Percentiles rank a stretch among this genome's conserved stretches.
Conservation (phyloP, 2,113 vertebrate species). For the Calyptomena viridis region DNA sequence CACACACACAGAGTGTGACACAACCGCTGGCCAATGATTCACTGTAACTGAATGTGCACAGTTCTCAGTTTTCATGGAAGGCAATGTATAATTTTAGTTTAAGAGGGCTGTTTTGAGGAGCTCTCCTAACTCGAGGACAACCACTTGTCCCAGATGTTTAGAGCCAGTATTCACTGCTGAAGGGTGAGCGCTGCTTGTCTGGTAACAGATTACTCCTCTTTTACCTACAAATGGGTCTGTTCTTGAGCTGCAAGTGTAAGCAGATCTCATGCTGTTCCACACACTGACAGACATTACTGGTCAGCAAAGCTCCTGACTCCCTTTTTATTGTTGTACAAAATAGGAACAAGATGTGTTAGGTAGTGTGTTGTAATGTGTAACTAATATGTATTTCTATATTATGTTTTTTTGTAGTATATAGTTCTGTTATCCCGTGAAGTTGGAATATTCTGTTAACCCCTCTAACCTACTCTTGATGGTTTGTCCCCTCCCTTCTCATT, state of each 20-base stretch:
- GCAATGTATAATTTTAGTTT: background rate
- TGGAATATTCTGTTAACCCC: no score
- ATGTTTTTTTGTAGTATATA: no score
- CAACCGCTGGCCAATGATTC: background rate
- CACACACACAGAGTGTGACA: rapidly evolving
- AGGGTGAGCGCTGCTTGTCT: background rate
- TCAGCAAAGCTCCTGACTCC: background rate
- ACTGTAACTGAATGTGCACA: background rate
- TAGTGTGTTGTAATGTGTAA: no score
- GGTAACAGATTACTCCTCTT: background rate
- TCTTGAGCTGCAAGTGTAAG: background rate
- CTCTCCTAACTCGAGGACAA: background rate
- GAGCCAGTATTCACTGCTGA: background rate
- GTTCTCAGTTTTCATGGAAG: background rate
- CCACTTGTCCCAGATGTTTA: background rate
- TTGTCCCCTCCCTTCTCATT: no score
- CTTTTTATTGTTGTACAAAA: background rate
- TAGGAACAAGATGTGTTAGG: background rate
- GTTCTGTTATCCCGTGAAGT: no score
- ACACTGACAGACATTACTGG: background rate
- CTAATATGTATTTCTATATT: no score
- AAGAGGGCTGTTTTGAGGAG: background rate
- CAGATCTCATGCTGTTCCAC: background rate
- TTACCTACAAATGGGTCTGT: background rate
- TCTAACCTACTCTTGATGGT: no score